Conservation (phyloP, 1,140 invertebrate species). For the Lepidurus packardi region DNA sequence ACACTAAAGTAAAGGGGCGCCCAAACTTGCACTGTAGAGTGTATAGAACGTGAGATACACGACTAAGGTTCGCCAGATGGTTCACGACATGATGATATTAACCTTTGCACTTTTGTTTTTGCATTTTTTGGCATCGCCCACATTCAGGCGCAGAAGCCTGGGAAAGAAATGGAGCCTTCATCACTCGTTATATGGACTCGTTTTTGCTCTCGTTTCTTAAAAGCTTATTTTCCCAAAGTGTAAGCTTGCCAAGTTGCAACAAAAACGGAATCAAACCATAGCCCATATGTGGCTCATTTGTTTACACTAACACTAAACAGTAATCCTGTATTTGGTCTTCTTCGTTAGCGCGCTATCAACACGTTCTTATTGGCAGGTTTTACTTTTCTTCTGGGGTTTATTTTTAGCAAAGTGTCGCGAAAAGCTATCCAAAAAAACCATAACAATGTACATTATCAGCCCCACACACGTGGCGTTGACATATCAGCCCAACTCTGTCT, state of each 20-base stretch:
- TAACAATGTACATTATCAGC: not conserved
- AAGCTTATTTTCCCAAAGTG: no score
- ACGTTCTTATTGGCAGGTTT: no score
- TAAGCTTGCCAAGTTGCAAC: no score
- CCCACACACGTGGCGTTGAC: not conserved
- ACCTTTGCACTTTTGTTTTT: constrained; percentile 4
- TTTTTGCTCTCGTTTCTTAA: not conserved
- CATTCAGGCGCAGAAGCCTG: not conserved
- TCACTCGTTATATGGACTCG: not conserved
- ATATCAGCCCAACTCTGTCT: not conserved
- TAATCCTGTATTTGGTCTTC: constrained; percentile 6
- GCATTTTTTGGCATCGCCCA: not conserved
- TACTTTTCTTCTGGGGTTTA: no score
- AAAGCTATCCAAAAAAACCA: not conserved
- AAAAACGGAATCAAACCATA: no score
- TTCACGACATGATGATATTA: constrained; percentile 15
- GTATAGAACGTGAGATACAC: no score
- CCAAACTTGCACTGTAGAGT: not conserved
- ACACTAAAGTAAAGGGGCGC: not conserved
- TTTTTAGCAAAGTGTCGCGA: not conserved
- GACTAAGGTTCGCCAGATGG: not conserved
- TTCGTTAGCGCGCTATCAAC: not conserved
- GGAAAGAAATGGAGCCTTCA: not conserved
- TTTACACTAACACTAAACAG: not conserved
- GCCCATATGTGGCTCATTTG: not conserved